These are phyloP conservation scores for Metaphire vulgaris DNA, from an alignment of 1,140 invertebrate genomes.

Conservation along the genomic window DNA sequence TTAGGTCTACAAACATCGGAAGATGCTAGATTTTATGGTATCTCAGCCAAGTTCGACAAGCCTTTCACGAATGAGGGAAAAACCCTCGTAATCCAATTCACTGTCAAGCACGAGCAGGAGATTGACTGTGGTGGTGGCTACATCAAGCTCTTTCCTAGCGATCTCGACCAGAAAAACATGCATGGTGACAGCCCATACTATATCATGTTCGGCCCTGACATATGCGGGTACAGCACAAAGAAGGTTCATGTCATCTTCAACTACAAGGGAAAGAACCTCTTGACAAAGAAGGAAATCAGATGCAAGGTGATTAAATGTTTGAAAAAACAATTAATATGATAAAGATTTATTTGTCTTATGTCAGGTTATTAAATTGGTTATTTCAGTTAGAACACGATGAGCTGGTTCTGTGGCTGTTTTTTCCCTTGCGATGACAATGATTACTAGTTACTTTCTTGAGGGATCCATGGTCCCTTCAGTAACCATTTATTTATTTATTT, in stretches of 20 bases:
- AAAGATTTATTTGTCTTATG: too few relatives aligned
- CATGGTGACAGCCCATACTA: constrained; percentile 93
- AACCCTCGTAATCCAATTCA: constrained; percentile 83
- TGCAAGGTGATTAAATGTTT: constrained; percentile 60
- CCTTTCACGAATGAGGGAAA: constrained; percentile 90
- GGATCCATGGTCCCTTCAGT: too few relatives aligned
- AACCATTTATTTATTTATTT: too few relatives aligned
- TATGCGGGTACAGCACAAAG: constrained; percentile 96
- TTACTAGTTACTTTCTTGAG: too few relatives aligned
- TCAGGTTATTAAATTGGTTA: too few relatives aligned
- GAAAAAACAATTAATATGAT: too few relatives aligned
- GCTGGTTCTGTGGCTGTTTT: too few relatives aligned
- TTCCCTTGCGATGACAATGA: too few relatives aligned
- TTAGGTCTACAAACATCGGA: constrained; percentile 88
- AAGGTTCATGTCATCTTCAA: constrained; percentile 99
- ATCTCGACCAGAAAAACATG: constrained; percentile 81
- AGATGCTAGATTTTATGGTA: constrained; percentile 93
- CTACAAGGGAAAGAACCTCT: constrained; percentile 95
- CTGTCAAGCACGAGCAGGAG: constrained; percentile 98
- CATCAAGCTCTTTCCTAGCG: constrained; percentile 88
- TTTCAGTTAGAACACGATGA: too few relatives aligned
- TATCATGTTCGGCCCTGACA: constrained; percentile 99
- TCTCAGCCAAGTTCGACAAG: constrained; percentile 80
- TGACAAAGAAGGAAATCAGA: constrained; percentile 82
- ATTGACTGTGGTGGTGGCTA: constrained; percentile 99